Conservation (phyloP, 2,888 invertebrate species). For the Tribolium freemani region DNA sequence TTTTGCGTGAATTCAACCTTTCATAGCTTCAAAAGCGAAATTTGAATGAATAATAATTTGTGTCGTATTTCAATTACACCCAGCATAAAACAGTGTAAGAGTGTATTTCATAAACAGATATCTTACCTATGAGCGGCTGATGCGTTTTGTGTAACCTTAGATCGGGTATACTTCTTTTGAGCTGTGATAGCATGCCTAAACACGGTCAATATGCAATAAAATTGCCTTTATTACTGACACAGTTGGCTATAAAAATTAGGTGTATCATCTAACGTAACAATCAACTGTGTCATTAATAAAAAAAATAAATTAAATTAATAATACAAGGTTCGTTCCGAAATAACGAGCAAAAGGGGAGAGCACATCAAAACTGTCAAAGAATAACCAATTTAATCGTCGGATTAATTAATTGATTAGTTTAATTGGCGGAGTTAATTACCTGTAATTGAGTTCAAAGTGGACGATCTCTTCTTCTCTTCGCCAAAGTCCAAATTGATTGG, state of each 20-base stretch:
- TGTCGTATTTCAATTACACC: conserved; percentile 10
- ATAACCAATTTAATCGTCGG: conserved; percentile 1
- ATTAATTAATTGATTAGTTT: conserved; percentile 2
- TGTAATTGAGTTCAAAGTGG: conserved; percentile 82
- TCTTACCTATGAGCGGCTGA: conserved; percentile 82
- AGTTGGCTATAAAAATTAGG: conserved; percentile 12
- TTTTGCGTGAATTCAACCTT: not conserved
- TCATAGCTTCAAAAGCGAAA: not conserved
- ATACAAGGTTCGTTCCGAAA: conserved; percentile 19
- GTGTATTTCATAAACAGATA: conserved; percentile 30
- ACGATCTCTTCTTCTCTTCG: conserved; percentile 77
- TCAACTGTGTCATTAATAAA: conserved; percentile 41
- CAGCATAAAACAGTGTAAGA: conserved; percentile 17
- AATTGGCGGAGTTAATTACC: conserved; percentile 67
- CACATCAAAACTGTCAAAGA: conserved; percentile 26
- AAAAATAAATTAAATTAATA: conserved; percentile 18
- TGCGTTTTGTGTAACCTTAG: conserved; percentile 83
- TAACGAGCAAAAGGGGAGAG: conserved; percentile 26
- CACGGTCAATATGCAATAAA: conserved; percentile 64
- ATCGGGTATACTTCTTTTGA: conserved; percentile 91
- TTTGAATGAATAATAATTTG: no score
- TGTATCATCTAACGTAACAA: not conserved
- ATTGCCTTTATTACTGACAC: conserved; percentile 55
- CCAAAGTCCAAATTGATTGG: conserved; percentile 87
- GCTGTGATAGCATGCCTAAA: conserved; percentile 90